These are phyloP conservation scores for Pteromalus puparum DNA, from an alignment of 1,140 invertebrate genomes.

Conservation along the genomic window DNA sequence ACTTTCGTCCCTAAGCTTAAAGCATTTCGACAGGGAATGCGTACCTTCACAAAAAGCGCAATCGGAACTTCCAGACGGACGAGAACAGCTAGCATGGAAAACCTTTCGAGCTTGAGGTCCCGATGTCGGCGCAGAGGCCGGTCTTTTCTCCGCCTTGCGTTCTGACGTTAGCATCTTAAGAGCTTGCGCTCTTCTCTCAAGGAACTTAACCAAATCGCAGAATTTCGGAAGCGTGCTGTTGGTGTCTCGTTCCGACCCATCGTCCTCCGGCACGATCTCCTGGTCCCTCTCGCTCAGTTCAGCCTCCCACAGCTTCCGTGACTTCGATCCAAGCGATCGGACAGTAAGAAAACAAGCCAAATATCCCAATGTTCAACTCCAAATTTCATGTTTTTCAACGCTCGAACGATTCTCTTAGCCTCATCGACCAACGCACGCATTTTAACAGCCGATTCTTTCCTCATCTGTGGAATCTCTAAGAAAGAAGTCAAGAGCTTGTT, in stretches of 20 bases:
- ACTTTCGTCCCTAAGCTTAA: not conserved
- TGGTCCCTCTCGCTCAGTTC: not conserved
- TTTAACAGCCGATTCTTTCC: no score
- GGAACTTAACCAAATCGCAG: not conserved
- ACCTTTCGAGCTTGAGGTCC: not conserved
- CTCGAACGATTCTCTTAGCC: no score
- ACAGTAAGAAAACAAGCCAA: not conserved
- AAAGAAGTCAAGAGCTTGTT: no score
- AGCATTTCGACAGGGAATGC: not conserved
- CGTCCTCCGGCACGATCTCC: not conserved
- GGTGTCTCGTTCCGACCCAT: no score
- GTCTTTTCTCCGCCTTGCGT: not conserved
- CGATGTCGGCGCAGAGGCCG: not conserved
- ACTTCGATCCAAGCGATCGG: not conserved
- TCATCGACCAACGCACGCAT: no score
- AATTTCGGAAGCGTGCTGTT: not conserved
- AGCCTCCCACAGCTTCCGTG: not conserved
- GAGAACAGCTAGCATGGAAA: not conserved
- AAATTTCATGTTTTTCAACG: not conserved
- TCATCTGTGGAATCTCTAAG: no score
- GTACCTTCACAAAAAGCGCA: not conserved
- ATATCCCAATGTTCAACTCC: not conserved
- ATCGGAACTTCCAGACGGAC: not conserved
- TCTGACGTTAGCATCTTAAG: not conserved
- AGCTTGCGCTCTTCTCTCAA: not conserved